A percentile compares a stretch with the other conserved stretches of the same genome.
phyloP scores from a whole-genome alignment of 2,797 vertebrate species.

The Euthynnus affinis region DNA sequence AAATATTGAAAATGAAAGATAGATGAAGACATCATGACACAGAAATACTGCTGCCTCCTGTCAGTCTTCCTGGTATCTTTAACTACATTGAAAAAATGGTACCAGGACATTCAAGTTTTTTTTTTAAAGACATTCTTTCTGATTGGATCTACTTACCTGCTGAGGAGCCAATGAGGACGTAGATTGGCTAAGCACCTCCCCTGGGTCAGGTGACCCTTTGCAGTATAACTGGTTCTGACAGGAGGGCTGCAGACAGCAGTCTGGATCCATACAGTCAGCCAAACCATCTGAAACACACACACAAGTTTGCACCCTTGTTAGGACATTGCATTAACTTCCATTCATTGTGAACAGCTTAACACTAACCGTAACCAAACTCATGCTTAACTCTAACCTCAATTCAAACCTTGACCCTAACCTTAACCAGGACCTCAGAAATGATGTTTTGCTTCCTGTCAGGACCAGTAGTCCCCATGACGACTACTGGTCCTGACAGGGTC shows the following conservation, averaged over 20 bases:
- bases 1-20: neutral
- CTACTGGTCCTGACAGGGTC: too few species aligned
- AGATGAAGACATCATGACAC: neutral
- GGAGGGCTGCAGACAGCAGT: slow-evolving; percentile 96
- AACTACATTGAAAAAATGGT: neutral
- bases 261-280: slow-evolving; percentile 97
- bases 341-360: too few species aligned
- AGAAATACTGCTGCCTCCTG: neutral
- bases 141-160: slow-evolving; percentile 76
- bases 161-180: slow-evolving; percentile 90
- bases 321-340: too few species aligned
- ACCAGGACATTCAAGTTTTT: neutral
- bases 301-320: too few species aligned
- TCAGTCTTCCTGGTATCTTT: neutral
- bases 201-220: slow-evolving; percentile 94
- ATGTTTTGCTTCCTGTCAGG: too few species aligned
- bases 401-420: too few species aligned
- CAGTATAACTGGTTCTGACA: slow-evolving; percentile 96
- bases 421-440: too few species aligned
- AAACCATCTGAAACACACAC: slow-evolving; percentile 89
- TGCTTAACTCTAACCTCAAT: too few species aligned
- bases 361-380: too few species aligned
- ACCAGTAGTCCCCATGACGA: too few species aligned
- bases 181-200: slow-evolving; percentile 93
- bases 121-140: neutral